Evolutionary conservation across 92 coral and sea anemone species (phyloP), one percentile per base, ranked within the genome.

Genomic region (Epizoanthus ramosus): DNA sequence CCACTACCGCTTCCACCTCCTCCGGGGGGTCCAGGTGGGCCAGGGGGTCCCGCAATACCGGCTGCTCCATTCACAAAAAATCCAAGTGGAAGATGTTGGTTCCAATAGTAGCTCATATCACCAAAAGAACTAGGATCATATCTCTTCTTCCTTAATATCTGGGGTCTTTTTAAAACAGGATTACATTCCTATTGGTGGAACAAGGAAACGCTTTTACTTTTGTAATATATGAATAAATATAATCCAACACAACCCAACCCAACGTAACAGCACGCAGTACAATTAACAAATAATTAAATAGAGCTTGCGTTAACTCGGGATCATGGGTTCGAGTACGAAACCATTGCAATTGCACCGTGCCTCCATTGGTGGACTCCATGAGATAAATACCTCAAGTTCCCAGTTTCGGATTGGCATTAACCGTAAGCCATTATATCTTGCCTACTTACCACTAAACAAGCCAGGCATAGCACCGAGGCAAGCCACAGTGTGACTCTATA

Each of bases 1-100:
- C 93, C 94, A 47, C 91, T 92, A n/a, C 98, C 98, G 45, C 83
- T 75, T 1, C 97, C 92, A 57, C 94, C 93, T n/a, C 69, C 82
- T 16, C 74, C 68, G 52, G 54, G 71, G 15, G 81, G 69, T 19
- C 81, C 81, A 4, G 81, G 81, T 19, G 87, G 79, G 35, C 69
- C 89, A 12, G 91, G 84, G 13, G 88, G 52, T 18, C 90, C 93
- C 0, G 92, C 85, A 4, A 83, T 82, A 8, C 85, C 93, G n/a
- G 71, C 97, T 16, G 92, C 98, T 15, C 88, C 91, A 53, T 92
- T 94, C 57, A 96, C 90, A 68, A 84, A 96, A 79, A 97, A 97
- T 3, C 99, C 99, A 63, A 97, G 79, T 8, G 98, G 98, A 41
- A 90, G 66, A 10, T 97, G 80, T 84, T 94, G 85, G 83, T 90